phyloP scores from a whole-genome alignment of 2,888 invertebrate species.

The Amphipoea lucens region DNA sequence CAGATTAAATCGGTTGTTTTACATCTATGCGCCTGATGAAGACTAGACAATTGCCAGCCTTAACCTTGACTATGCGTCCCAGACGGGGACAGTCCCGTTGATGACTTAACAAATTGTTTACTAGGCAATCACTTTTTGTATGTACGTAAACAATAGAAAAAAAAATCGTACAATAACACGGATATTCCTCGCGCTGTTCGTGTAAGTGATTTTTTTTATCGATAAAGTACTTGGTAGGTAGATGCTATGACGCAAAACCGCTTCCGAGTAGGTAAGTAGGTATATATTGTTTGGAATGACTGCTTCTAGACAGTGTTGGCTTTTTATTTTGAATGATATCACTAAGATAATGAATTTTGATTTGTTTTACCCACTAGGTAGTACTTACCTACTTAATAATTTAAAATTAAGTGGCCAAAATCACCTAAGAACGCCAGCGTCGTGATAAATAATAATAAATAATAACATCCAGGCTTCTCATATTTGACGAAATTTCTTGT shows the following conservation, averaged over 20 bases:
- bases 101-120: constrained; percentile 16
- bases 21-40: too few relatives aligned
- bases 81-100: constrained; percentile 13
- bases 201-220: background rate
- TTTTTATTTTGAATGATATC: constrained; percentile 1
- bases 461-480: background rate
- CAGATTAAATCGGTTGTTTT: too few relatives aligned
- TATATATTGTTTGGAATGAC: constrained; percentile 31
- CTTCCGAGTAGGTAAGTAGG: constrained; percentile 21
- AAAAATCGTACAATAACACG: constrained; percentile 19
- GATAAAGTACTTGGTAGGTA: background rate
- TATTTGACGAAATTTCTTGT: constrained; percentile 23
- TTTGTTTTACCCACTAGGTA: background rate
- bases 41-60: background rate
- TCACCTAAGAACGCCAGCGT: background rate
- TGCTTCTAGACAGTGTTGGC: background rate
- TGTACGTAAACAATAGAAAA: constrained; percentile 12
- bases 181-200: constrained; percentile 35
- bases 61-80: constrained; percentile 9
- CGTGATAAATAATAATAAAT: constrained; percentile 4
- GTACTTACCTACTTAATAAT: too few relatives aligned
- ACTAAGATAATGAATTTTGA: background rate
- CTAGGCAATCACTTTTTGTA: constrained; percentile 22
- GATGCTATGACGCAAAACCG: constrained; percentile 21
- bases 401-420: background rate